These are phyloP conservation scores for Spheniscus humboldti DNA, from an alignment of 2,797 vertebrate species.

Conservation along the genomic window DNA sequence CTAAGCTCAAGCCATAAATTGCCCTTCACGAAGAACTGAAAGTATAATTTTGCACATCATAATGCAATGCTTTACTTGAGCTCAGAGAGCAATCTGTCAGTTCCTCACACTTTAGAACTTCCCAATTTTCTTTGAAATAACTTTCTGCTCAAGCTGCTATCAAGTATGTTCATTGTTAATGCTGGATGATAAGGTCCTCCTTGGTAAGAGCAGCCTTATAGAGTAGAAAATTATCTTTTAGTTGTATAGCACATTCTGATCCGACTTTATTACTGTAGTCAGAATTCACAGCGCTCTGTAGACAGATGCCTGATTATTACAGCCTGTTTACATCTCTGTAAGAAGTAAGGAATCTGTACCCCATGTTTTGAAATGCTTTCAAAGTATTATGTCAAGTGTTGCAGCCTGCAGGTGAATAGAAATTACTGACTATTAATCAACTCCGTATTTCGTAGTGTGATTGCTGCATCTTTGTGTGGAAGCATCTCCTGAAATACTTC, in stretches of 20 bases:
- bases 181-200: not conserved
- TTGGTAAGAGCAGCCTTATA: not conserved
- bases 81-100: not conserved
- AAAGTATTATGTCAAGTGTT: not conserved
- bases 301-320: not conserved
- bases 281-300: not conserved
- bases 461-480: not conserved
- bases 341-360: not conserved
- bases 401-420: not conserved
- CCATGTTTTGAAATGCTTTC: not conserved
- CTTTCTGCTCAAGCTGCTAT: not conserved
- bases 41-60: not conserved
- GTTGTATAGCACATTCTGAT: not conserved
- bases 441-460: not conserved
- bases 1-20: not conserved
- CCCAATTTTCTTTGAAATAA: not conserved
- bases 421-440: not conserved
- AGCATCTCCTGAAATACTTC: not conserved
- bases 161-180: not conserved
- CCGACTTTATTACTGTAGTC: not conserved
- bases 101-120: not conserved
- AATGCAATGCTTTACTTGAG: not conserved
- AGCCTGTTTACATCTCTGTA: not conserved
- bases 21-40: not conserved
- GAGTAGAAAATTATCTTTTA: not conserved